Evolutionary conservation across 2,888 invertebrate species (phyloP), one percentile per base, ranked within the genome.

Genomic region (Macrosoma leucophasiata): DNA sequence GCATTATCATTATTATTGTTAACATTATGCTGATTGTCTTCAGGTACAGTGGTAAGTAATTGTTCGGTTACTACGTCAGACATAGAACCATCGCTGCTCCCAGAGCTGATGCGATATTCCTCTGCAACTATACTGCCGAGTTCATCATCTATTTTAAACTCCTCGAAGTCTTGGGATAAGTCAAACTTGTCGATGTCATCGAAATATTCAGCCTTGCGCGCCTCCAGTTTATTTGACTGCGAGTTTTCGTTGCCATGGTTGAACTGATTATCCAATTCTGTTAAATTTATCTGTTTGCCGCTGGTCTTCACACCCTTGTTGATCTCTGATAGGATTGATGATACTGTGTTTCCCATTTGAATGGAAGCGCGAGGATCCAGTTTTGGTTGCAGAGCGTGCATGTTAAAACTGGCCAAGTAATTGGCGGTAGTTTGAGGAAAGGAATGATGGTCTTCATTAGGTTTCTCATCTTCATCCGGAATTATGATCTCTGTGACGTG

Each of bases 91-190:
- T 84, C 84, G 54, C 84, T 84, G 64, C 81, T 82, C 19, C 79
- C 79, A 38, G 84, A 81, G 66, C 84, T 84, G 45, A 85, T 85
- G 48, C 81, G 76, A 54, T 84, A 84, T 63, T 84, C 82, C 56
- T 84, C 79, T 47, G 85, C 82, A 45, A 72, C 76, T 41, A 79
- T 72, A 48, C 79, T 78, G 40, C 79, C 74, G 43, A 84, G 86
- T 63, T 91, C 91, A 65, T 92, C 91, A 58, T 92, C 92, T 52
- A 92, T 82, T 59, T 91, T 91, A 63, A 92, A 92, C 61, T 92
- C 92, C 59, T 92, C 92, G 58, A 92, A 92, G 68, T 91, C 91
- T 62, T 91, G 90, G 42, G 90, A 88, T 54, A 91, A 85, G 59
- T 90, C 90, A 57, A 89, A 90, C 52, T 88, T 88, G 59, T 86